Evolutionary conservation across 2,113 vertebrate species (phyloP).

Genomic region (Myiozetetes cayanensis): DNA sequence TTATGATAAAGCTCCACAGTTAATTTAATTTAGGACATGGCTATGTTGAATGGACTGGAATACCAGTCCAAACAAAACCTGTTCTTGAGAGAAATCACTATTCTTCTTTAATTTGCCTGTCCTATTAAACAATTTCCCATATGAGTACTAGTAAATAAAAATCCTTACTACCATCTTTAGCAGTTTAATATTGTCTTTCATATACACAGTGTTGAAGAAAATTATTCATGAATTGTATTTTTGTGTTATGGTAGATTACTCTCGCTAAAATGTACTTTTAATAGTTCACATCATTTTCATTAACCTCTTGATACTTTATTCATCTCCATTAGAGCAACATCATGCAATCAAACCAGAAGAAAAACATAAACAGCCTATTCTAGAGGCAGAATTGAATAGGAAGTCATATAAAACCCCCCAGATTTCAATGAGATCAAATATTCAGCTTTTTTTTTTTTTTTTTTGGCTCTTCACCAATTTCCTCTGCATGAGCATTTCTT

Average conservation of each 20-base stretch:
- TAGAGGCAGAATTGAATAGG: background rate
- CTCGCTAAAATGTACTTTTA: background rate
- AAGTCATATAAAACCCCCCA: background rate
- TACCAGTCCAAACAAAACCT: background rate
- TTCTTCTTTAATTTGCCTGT: background rate
- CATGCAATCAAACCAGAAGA: background rate
- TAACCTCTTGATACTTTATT: background rate
- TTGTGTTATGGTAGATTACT: background rate
- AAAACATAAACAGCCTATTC: background rate
- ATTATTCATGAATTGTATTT: background rate
- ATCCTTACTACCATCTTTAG: background rate
- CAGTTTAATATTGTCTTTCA: background rate
- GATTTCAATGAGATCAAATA: background rate
- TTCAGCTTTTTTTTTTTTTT: background rate
- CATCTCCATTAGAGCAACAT: background rate
- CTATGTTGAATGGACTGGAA: background rate
- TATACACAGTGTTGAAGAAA: background rate
- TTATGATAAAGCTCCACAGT: background rate
- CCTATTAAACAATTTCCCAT: background rate
- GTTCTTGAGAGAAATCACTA: background rate
- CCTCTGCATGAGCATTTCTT: background rate
- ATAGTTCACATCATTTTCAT: background rate
- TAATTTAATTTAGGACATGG: background rate
- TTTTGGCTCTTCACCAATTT: background rate
- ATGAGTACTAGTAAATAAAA: background rate